Evolutionary conservation across 1,140 invertebrate species (phyloP).

Genomic region (Pinna nobilis): DNA sequence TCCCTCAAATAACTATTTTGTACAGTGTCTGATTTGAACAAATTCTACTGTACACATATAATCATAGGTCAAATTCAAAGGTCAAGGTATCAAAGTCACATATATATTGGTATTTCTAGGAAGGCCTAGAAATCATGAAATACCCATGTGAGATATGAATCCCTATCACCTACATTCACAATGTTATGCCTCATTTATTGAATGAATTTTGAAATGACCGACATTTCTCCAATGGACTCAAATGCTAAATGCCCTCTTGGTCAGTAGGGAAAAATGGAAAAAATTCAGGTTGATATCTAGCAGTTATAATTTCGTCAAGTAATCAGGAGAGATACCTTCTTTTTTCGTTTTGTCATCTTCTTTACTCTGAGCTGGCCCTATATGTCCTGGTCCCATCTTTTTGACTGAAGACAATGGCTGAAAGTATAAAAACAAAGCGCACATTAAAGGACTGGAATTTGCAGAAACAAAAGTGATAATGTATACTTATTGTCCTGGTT

Average conservation of each 20-base stretch:
- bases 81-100: too few species aligned
- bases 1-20: too few species aligned
- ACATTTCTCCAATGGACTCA: neutral
- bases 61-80: too few species aligned
- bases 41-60: too few species aligned
- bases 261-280: neutral
- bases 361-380: slow-evolving; percentile 35
- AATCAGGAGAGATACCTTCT: slow-evolving; percentile 11
- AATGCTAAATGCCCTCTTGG: neutral
- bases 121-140: too few species aligned
- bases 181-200: neutral
- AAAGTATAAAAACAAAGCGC: neutral
- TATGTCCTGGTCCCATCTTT: slow-evolving; percentile 41
- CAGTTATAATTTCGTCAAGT: neutral
- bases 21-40: too few species aligned
- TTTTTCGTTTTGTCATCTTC: slow-evolving; percentile 4
- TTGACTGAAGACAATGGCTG: slow-evolving; percentile 27
- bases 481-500: neutral
- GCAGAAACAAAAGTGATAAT: neutral
- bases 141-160: too few species aligned
- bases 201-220: neutral
- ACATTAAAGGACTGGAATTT: neutral
- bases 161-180: too few species aligned
- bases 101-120: too few species aligned
- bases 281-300: neutral